A percentile compares a stretch with the other conserved stretches of the same genome.
Evolutionary conservation across 2,113 vertebrate genomes (phyloP).

Genomic region (Burhinus oedicnemus): DNA sequence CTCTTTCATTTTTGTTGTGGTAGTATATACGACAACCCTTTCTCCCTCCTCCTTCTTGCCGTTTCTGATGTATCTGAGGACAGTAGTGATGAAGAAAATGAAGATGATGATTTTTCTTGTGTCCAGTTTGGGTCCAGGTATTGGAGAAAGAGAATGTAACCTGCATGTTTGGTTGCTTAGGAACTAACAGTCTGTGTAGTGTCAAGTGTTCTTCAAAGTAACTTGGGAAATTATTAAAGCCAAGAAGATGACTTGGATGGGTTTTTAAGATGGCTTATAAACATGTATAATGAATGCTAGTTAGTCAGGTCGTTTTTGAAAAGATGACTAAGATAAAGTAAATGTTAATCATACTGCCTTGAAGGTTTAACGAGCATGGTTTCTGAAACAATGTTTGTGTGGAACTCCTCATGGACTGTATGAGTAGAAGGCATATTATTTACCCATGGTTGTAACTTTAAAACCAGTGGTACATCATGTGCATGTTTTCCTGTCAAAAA

Average conservation of each 20-base stretch:
- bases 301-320: not conserved
- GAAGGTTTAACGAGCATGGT: not conserved
- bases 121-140: slow-evolving; percentile 99
- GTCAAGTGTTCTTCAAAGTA: not conserved
- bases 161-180: slow-evolving; percentile 72
- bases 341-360: not conserved
- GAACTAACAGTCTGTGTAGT: slow-evolving; percentile 68
- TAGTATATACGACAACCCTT: slow-evolving; percentile 85
- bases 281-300: not conserved
- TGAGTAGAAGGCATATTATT: slow-evolving; percentile 5
- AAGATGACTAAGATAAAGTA: not conserved
- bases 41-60: slow-evolving; percentile 92
- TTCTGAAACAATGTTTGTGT: not conserved
- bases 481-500: not conserved
- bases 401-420: not conserved
- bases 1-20: slow-evolving; percentile 73
- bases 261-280: not conserved
- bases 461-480: not conserved
- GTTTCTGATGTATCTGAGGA: slow-evolving; percentile 93
- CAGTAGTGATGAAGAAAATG: slow-evolving; percentile 90
- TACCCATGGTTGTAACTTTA: not conserved
- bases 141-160: slow-evolving; percentile 66
- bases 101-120: slow-evolving; percentile 90
- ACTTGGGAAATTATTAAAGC: not conserved
- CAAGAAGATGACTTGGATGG: not conserved